phyloP scores from a whole-genome alignment of 2,797 vertebrate species.

The Passerculus sandwichensis region DNA sequence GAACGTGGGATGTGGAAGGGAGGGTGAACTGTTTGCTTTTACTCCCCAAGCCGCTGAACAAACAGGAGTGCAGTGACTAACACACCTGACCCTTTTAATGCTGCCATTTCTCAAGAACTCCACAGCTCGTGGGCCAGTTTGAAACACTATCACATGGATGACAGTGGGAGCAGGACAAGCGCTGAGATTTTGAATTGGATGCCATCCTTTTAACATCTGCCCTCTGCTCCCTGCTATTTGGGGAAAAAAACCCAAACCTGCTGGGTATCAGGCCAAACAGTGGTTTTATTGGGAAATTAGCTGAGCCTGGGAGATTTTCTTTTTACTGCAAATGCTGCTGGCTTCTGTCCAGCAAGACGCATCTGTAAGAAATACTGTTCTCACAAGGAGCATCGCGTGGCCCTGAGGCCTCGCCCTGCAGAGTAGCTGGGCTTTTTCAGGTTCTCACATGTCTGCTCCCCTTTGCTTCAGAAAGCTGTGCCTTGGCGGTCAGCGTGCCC shows the following conservation, averaged over 20 bases:
- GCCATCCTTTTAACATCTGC: not conserved
- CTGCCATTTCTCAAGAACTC: not conserved
- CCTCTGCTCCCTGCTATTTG: not conserved
- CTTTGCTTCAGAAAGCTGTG: not conserved
- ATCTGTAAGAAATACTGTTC: not conserved
- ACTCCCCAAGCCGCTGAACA: not conserved
- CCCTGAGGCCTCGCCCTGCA: not conserved
- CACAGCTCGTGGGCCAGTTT: fast-evolving
- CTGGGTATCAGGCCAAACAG: not conserved
- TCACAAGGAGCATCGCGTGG: fast-evolving
- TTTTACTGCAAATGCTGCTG: not conserved
- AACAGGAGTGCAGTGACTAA: conserved; percentile 19
- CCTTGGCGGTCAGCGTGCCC: fast-evolving
- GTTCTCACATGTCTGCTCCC: not conserved
- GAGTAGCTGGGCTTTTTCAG: not conserved
- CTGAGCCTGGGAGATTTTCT: not conserved
- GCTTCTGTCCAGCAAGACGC: not conserved
- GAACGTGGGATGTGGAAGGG: not conserved
- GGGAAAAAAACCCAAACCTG: not conserved
- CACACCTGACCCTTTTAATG: not conserved
- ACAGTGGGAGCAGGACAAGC: not conserved
- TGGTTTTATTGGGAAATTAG: not conserved
- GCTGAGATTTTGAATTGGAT: not conserved
- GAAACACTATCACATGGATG: fast-evolving
- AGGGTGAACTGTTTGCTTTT: conserved; percentile 4